Conservation (phyloP, 2,888 invertebrate species). For the Ypsolopha sequella region DNA sequence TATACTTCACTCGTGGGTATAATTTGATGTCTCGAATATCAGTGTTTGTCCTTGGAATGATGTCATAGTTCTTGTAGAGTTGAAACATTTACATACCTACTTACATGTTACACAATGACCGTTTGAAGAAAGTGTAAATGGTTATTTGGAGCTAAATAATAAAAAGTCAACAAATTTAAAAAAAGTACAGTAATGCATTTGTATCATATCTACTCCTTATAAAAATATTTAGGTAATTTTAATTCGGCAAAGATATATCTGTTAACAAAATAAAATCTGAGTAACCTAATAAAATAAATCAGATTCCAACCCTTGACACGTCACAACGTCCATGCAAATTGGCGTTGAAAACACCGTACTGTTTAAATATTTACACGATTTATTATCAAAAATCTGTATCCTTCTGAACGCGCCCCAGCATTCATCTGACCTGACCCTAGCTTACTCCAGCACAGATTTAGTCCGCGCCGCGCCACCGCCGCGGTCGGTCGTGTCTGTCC, state of each 20-base stretch:
- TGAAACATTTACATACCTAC: no score
- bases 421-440: slow-evolving; percentile 57
- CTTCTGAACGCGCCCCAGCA: slow-evolving; percentile 30
- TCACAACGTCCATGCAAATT: slow-evolving; percentile 16
- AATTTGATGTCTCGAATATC: neutral
- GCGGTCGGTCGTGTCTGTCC: slow-evolving; percentile 40
- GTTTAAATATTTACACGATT: slow-evolving; percentile 33
- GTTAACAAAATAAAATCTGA: no score
- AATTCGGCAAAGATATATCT: no score
- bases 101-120: no score
- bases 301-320: neutral
- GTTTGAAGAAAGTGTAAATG: no score
- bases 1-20: neutral
- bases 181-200: no score
- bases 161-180: no score
- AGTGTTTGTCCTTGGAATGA: neutral
- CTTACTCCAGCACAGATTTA: slow-evolving; percentile 62
- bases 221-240: no score
- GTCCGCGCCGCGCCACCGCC: slow-evolving; percentile 57
- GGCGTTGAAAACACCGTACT: slow-evolving; percentile 18
- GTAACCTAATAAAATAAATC: neutral
- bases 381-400: slow-evolving; percentile 13
- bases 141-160: no score
- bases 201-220: no score
- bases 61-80: neutral